Base-by-base conservation (phyloP, 2,113 vertebrate genomes). In the Labrus mixtus region DNA sequence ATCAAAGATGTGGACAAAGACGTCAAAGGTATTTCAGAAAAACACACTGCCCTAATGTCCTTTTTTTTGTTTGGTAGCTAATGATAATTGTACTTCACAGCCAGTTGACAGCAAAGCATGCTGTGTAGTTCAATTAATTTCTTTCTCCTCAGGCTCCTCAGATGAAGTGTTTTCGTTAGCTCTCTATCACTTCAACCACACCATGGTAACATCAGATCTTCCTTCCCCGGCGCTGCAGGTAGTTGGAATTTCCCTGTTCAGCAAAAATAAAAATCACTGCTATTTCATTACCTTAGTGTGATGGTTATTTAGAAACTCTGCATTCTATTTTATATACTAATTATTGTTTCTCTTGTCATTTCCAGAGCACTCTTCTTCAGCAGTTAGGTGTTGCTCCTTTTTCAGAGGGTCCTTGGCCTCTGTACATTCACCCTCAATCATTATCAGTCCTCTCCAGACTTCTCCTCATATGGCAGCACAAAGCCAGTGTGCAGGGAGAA, bases 1-100 rank as follows among this genome's bases (percentile, higher is more conserved):
- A 98, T 99, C 92, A 99, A 99, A 79, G 98, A 99, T 19, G 97
- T 99, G 82, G 98, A 99, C 93, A 99, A 99, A 87, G 97, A 99
- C 8, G 95, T 97, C 8, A 99, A 97, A 93, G 98, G 98, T 98
- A 68, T 85, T 90, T 5, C 20, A 16, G 2, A n/a, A 53, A 41
- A 45, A 58, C 50, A 10, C 0, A 9, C 9, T 50, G 37, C 11
- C 48, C 0, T 13, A 11, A 20, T 19, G 61, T 15, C 11, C 7
- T 56, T 65, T 48, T n/a, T 3, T 48, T 43, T 39, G 2, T 41
- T 3, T 19, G 1, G 3, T 17, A 60, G 5, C 8, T 55, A 43
- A 19, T 61, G 15, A 60, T n/a, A 1, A 41, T 0, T 50, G 19
- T 43, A 48, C 15, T 17, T 10, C 10, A n/a, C 48, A 19, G 46